These are phyloP conservation scores for Eucriotettix oculatus DNA, from an alignment of 2,888 invertebrate genomes.

Conservation along the genomic window DNA sequence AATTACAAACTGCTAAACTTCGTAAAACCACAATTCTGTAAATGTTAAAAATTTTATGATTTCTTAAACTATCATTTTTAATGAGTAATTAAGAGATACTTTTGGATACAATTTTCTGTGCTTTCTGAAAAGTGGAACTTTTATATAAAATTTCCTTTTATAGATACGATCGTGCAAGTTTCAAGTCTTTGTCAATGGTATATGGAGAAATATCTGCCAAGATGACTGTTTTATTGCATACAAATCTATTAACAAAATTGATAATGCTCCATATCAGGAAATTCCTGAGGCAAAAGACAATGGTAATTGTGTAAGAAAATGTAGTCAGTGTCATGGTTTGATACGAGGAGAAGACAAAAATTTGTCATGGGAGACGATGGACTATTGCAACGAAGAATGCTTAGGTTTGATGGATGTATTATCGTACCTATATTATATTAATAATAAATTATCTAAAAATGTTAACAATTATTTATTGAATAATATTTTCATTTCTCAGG, in stretches of 20 bases:
- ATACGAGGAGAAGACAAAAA: constrained; percentile 40
- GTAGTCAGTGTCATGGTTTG: constrained; percentile 34
- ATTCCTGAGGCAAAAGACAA: background rate
- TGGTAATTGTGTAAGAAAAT: constrained; percentile 26
- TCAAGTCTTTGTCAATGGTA: background rate
- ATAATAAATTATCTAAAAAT: too few species aligned
- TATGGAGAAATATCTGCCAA: background rate
- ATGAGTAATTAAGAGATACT: too few species aligned
- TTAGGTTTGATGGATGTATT: constrained; percentile 32
- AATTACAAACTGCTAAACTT: too few species aligned
- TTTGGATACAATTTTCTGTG: too few species aligned
- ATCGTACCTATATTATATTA: too few species aligned
- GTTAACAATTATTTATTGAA: too few species aligned
- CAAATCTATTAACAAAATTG: background rate
- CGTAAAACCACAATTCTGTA: too few species aligned
- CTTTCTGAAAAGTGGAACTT: background rate
- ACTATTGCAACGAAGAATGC: constrained; percentile 80
- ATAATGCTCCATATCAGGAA: background rate
- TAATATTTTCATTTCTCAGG: too few species aligned
- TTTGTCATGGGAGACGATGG: constrained; percentile 83
- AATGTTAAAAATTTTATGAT: too few species aligned
- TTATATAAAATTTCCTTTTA: background rate
- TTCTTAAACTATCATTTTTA: too few species aligned
- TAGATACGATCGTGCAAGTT: background rate
- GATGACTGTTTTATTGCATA: background rate